Conservation (phyloP, 2,113 vertebrate genomes). For the Pluvialis apricaria region DNA sequence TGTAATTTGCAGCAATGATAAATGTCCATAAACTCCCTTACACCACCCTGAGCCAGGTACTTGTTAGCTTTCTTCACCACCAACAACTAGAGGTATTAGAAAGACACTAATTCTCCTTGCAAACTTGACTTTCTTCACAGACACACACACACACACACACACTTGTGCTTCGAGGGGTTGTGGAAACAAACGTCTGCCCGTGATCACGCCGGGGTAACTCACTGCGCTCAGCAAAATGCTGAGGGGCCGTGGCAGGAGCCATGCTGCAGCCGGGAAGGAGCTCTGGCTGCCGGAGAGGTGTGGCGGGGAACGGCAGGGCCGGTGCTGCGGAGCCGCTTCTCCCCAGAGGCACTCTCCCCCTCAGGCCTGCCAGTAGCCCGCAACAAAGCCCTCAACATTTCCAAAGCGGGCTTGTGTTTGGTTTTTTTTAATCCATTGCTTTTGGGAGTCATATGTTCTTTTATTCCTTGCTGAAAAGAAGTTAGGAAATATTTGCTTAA, state of each 20-base stretch:
- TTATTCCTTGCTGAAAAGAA: background rate
- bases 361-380: background rate
- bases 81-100: background rate
- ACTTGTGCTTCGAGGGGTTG: background rate
- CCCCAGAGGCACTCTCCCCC: background rate
- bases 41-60: background rate
- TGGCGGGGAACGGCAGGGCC: background rate
- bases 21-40: background rate
- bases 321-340: background rate
- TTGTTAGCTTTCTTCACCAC: background rate
- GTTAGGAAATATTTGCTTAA: conserved; percentile 31
- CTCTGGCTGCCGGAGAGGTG: background rate
- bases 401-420: background rate
- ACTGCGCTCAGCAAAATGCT: background rate
- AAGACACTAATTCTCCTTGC: background rate
- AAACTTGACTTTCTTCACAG: background rate
- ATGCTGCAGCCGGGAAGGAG: rapidly evolving
- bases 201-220: background rate
- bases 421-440: background rate
- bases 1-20: background rate
- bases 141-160: rapidly evolving
- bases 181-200: background rate
- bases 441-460: background rate
- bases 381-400: background rate
- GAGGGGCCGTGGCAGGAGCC: background rate